A percentile compares a stretch with the other conserved stretches of the same genome.
Conservation (phyloP, 2,797 vertebrate genomes). For the Pseudochaenichthys georgianus region DNA sequence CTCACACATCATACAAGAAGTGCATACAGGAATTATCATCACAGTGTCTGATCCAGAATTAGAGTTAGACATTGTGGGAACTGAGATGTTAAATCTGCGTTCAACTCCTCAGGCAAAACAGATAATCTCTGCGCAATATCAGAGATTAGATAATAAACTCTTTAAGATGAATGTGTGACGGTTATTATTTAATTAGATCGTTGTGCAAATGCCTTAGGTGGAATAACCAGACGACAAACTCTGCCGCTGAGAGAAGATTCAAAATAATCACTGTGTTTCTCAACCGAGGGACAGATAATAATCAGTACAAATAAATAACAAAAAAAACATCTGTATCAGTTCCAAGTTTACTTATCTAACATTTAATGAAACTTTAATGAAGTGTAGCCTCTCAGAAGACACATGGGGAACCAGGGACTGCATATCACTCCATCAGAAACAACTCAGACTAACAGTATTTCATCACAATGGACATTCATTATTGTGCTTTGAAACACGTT, state of each 20-base stretch:
- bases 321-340: not conserved
- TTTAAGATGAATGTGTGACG: not conserved
- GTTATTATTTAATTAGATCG: conserved; percentile 3
- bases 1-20: not conserved
- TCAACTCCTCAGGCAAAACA: conserved; percentile 9
- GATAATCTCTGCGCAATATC: conserved; percentile 1
- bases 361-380: not conserved
- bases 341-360: not conserved
- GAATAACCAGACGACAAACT: not conserved
- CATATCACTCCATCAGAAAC: not conserved
- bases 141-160: not conserved
- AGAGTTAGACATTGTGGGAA: conserved; percentile 11
- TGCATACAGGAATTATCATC: not conserved
- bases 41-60: not conserved
- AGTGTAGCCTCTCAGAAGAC: not conserved
- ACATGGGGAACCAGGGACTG: not conserved
- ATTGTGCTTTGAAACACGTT: not conserved
- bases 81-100: not conserved
- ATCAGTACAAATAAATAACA: not conserved
- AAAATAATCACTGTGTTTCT: not conserved
- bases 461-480: not conserved
- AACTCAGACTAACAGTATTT: not conserved
- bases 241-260: not conserved
- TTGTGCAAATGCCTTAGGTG: not conserved
- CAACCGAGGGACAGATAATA: not conserved